phyloP scores from a whole-genome alignment of 2,113 vertebrate genomes.

The Oreamnos americanus region DNA sequence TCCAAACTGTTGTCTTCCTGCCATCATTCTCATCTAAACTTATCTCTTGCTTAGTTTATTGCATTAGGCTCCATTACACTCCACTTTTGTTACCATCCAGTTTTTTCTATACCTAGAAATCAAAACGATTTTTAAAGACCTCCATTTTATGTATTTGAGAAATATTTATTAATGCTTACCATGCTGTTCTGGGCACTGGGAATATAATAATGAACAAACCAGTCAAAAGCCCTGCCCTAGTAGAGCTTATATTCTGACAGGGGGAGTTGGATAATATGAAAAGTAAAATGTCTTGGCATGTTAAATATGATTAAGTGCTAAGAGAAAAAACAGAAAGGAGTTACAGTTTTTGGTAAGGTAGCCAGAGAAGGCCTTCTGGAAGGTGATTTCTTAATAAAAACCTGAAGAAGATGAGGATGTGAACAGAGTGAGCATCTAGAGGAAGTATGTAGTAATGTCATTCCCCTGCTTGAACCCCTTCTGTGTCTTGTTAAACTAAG shows the following conservation, averaged over 20 bases:
- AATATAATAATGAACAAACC: background rate
- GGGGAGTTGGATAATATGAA: background rate
- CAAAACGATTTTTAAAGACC: background rate
- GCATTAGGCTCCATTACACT: background rate
- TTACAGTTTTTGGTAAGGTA: background rate
- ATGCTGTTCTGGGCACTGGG: background rate
- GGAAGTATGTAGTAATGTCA: background rate
- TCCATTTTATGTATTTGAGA: conserved; percentile 9
- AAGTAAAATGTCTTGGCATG: background rate
- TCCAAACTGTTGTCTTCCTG: background rate
- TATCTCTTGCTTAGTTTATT: background rate
- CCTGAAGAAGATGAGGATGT: background rate
- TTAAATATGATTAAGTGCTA: conserved; percentile 25
- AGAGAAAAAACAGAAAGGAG: background rate
- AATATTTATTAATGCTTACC: background rate
- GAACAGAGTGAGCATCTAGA: background rate
- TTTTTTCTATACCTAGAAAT: conserved; percentile 27
- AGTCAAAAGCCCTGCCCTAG: background rate
- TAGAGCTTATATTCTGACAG: background rate
- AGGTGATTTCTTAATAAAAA: conserved; percentile 26
- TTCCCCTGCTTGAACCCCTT: background rate
- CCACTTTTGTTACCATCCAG: background rate
- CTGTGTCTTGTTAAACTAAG: background rate
- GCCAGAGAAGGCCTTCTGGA: background rate
- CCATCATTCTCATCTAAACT: background rate